Evolutionary conservation across 2,113 vertebrate species (phyloP).

Genomic region (Ciconia maguari): DNA sequence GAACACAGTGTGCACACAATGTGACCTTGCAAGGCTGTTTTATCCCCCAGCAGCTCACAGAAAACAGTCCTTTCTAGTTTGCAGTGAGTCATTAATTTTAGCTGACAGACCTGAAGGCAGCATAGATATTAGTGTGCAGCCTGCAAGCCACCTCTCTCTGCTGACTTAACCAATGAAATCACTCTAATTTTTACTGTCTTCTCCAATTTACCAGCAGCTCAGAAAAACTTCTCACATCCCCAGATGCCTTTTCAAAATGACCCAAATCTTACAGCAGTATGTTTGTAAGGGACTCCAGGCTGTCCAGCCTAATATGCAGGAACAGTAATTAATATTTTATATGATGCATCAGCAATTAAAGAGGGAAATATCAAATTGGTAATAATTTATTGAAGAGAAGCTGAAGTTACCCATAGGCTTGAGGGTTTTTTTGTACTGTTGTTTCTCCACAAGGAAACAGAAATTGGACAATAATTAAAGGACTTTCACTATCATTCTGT

Average conservation of each 20-base stretch:
- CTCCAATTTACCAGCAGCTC: conserved; percentile 46
- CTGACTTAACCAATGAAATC: conserved; percentile 60
- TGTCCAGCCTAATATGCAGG: conserved; percentile 10
- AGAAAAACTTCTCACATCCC: background rate
- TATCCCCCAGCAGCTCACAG: conserved; percentile 29
- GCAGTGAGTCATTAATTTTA: conserved; percentile 63
- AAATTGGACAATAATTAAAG: background rate
- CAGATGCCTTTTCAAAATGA: conserved; percentile 37
- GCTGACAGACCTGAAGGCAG: conserved; percentile 68
- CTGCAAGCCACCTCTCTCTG: conserved; percentile 54
- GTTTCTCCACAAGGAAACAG: background rate
- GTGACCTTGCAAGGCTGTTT: conserved; percentile 60
- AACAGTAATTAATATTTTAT: conserved; percentile 59
- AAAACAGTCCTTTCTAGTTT: conserved; percentile 53
- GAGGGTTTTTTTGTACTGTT: background rate
- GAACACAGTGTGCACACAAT: background rate
- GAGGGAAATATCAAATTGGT: conserved; percentile 16
- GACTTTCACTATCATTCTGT: background rate
- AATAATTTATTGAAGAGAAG: conserved; percentile 55
- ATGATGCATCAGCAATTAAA: conserved; percentile 4
- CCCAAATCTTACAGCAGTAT: background rate
- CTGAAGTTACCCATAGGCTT: conserved; percentile 1
- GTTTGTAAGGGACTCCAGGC: background rate
- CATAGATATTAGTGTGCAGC: conserved; percentile 5
- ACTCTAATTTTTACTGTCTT: conserved; percentile 60